phyloP scores from a whole-genome alignment of 2,113 vertebrate species.

The Chamaea fasciata region DNA sequence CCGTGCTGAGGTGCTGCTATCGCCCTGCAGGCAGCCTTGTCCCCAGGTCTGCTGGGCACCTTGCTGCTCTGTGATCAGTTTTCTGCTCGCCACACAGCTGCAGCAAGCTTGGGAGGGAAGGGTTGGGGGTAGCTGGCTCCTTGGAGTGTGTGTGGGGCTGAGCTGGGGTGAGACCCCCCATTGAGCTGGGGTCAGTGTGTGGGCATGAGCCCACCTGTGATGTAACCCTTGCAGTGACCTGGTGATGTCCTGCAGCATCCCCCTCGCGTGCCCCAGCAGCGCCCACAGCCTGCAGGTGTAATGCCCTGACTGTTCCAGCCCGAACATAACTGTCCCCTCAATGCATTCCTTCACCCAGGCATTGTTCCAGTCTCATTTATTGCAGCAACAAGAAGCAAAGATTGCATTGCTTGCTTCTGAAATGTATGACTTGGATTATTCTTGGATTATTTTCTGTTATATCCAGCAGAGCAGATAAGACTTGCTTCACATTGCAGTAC shows the following conservation, averaged over 20 bases:
- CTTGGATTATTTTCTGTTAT: slow-evolving; percentile 35
- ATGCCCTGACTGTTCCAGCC: neutral
- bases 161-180: neutral
- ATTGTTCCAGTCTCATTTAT: neutral
- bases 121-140: neutral
- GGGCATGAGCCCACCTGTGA: neutral
- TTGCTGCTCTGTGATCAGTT: neutral
- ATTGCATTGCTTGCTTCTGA: slow-evolving; percentile 16
- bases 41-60: neutral
- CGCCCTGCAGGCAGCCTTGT: neutral
- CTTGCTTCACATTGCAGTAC: neutral
- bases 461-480: slow-evolving; percentile 40
- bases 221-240: neutral
- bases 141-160: neutral
- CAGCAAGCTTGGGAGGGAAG: neutral
- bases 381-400: neutral
- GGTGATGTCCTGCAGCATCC: fast-evolving
- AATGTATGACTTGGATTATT: slow-evolving; percentile 22
- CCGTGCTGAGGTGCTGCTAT: neutral
- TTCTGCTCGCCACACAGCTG: neutral
- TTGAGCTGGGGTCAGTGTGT: neutral
- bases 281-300: neutral
- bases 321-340: neutral
- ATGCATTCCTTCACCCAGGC: neutral
- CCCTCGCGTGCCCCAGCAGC: neutral